Conservation (phyloP, 2,113 vertebrate genomes). For the Drymodes brunneopygia region DNA sequence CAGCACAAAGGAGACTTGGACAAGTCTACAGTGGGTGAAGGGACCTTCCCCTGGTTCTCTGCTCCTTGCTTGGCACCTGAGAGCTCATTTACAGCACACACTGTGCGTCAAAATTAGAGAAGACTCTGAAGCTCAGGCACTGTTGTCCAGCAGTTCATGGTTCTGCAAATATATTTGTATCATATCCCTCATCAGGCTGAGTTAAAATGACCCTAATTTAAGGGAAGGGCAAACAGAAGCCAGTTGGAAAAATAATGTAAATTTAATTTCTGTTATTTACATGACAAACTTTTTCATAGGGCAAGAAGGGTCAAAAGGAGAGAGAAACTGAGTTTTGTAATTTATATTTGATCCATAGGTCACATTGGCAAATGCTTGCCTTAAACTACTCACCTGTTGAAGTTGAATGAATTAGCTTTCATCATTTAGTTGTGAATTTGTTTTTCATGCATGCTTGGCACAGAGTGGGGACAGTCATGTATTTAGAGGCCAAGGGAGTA, state of each 20-base stretch:
- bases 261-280: background rate
- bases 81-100: background rate
- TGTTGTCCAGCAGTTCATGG: background rate
- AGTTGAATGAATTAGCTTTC: background rate
- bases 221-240: background rate
- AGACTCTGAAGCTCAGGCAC: background rate
- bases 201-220: background rate
- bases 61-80: background rate
- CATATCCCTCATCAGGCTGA: background rate
- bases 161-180: background rate
- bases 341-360: background rate
- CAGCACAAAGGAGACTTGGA: background rate
- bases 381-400: background rate
- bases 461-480: background rate
- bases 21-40: background rate
- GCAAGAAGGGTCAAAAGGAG: background rate
- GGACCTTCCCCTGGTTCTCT: background rate
- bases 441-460: background rate
- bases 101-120: background rate
- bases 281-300: background rate
- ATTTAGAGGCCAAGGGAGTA: background rate
- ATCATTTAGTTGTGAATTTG: background rate
- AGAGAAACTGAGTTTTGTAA: background rate
- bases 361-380: background rate
- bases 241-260: background rate